Evolutionary conservation across 2,888 invertebrate genomes (phyloP).

Genomic region (Platynereis dumerilii): DNA sequence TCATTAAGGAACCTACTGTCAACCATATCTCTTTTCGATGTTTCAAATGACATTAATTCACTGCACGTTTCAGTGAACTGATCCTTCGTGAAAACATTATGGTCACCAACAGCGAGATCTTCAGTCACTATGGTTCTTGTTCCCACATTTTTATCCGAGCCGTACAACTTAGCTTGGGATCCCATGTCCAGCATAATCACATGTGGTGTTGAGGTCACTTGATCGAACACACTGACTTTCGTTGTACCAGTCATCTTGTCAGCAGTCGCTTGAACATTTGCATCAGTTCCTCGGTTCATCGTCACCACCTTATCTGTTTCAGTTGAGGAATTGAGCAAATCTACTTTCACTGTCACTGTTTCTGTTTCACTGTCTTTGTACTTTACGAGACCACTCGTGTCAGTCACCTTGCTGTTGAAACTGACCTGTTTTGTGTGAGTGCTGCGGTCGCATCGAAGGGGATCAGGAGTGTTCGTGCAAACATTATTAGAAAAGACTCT

Average conservation of each 20-base stretch:
- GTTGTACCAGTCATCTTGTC: slow-evolving; percentile 23
- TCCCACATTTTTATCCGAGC: slow-evolving; percentile 15
- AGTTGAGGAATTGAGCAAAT: neutral
- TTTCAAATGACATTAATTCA: too few relatives aligned
- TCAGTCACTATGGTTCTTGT: slow-evolving; percentile 23
- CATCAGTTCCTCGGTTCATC: slow-evolving; percentile 2
- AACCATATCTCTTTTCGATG: too few relatives aligned
- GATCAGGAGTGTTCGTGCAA: slow-evolving; percentile 14
- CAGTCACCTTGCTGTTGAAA: slow-evolving; percentile 2
- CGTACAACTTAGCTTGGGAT: slow-evolving; percentile 8
- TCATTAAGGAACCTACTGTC: too few relatives aligned
- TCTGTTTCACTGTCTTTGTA: neutral
- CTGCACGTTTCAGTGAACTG: too few relatives aligned
- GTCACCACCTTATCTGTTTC: slow-evolving; percentile 11
- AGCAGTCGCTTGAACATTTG: neutral
- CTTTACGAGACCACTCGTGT: slow-evolving; percentile 18
- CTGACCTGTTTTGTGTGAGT: slow-evolving; percentile 20
- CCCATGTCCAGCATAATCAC: slow-evolving; percentile 11
- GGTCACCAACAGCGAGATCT: slow-evolving; percentile 14
- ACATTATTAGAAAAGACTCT: neutral
- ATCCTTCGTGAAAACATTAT: neutral
- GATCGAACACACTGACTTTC: neutral
- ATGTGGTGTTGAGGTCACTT: neutral
- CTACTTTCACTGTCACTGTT: neutral
- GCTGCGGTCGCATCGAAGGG: slow-evolving; percentile 12